Base-by-base conservation (phyloP, 2,113 vertebrate genomes). In the Tricholaema leucomelas region DNA sequence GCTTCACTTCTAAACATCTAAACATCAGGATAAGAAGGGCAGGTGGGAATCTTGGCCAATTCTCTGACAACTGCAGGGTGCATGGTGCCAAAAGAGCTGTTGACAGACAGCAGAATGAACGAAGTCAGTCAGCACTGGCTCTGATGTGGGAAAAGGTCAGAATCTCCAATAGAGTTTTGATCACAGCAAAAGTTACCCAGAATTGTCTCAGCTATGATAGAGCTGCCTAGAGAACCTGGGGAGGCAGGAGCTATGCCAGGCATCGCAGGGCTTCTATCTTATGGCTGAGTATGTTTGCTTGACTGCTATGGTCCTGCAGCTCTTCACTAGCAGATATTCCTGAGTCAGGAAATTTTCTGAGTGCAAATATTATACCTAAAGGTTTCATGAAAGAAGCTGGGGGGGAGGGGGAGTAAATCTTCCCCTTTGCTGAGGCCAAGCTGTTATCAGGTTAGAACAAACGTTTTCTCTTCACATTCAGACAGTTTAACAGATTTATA, bases 401-500 rank as follows among this genome's bases (percentile, higher is more conserved):
- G 63, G 5, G 36, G 38, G 42, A 33, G 42, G 42, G 42, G 16
- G 16, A 17, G 10, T 11, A 10, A 4, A 7, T 12, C 4, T 67
- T n/a, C 83, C 16, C 21, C 12, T 81, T 85, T 61, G 7, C 27
- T 77, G 65, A 82, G 33, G 55, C 81, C 79, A 94, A 89, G 33
- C 58, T 88, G 59, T 88, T 91, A 70, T 93, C 61, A 42, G 52
- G 48, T 83, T 78, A 42, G 93, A 94, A 25, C 91, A 94, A 91
- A 89, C 60, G 24, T 81, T 91, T 93, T 92, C 63, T 94, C 50
- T 92, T 91, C 69, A 12, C 90, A 56, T 95, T 95, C 95, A 74
- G 52, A 92, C 90, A 63, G 69, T 92, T 75, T 63, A 92, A 66
- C 40, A 84, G 70, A 87, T 94, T 95, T 97, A 93, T 91, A 93